phyloP scores from a whole-genome alignment of 35 echinoderm and acorn worm species.

The Heliocidaris tuberculata region DNA sequence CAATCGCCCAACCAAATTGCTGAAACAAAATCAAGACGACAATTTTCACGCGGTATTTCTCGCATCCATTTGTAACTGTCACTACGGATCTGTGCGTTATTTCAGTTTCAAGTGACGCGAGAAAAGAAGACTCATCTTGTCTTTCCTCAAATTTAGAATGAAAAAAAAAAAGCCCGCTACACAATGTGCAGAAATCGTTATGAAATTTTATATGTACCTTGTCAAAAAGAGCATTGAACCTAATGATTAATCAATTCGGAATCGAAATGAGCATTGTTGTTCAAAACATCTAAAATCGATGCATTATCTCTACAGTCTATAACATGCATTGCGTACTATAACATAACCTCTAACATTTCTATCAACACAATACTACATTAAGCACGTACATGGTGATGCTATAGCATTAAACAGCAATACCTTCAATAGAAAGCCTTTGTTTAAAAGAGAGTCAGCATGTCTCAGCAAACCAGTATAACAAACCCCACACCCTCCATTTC shows the following conservation, averaged over 20 bases:
- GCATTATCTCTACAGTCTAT: not conserved
- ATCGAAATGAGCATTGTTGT: not conserved
- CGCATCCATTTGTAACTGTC: constrained; percentile 33
- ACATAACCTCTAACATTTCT: not conserved
- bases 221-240: not conserved
- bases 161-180: too few species aligned
- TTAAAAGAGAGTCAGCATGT: too few species aligned
- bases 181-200: not conserved
- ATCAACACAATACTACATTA: not conserved
- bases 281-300: not conserved
- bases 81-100: not conserved
- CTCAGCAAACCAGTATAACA: too few species aligned
- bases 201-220: not conserved
- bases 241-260: not conserved
- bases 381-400: too few species aligned
- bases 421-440: too few species aligned
- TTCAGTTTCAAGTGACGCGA: constrained; percentile 1
- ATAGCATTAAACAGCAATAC: too few species aligned
- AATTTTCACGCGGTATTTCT: constrained; percentile 12
- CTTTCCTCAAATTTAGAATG: not conserved
- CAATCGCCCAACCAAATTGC: not conserved
- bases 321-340: not conserved
- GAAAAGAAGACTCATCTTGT: not conserved
- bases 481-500: too few species aligned
- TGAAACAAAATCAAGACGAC: not conserved